phyloP scores from a whole-genome alignment of 2,797 vertebrate genomes.

The Pantherophis vulpinus region DNA sequence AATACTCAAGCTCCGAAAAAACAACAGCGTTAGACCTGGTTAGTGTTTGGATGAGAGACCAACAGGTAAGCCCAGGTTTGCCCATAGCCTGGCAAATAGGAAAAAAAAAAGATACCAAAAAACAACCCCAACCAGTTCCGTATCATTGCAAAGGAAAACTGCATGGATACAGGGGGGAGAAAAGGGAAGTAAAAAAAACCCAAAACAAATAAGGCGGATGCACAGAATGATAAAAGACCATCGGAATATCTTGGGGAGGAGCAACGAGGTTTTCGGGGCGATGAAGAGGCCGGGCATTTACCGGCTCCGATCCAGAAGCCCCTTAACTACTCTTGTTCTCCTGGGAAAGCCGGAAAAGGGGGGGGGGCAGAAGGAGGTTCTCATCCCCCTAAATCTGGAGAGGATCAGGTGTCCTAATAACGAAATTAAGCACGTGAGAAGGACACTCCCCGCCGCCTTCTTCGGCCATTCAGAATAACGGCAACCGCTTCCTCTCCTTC shows the following conservation, averaged over 20 bases:
- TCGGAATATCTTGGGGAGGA: not conserved
- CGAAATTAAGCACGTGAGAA: not conserved
- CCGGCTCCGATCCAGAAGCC: not conserved
- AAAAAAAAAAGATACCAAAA: not conserved
- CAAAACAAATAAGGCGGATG: not conserved
- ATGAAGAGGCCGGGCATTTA: not conserved
- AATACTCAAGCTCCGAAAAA: not conserved
- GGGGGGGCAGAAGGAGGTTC: not conserved
- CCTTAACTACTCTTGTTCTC: not conserved
- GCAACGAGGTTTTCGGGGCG: not conserved
- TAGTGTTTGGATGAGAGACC: not conserved
- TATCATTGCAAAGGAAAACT: not conserved
- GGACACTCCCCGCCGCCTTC: not conserved
- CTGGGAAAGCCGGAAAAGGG: not conserved
- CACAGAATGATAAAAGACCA: not conserved
- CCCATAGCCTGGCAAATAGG: not conserved
- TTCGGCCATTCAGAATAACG: no score
- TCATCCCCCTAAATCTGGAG: no score
- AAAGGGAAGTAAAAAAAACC: not conserved
- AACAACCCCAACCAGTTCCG: not conserved
- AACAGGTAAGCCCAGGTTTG: not conserved
- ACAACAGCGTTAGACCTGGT: not conserved
- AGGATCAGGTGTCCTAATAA: not conserved
- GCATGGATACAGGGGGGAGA: not conserved
- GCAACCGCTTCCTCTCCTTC: accelerated